Evolutionary conservation across 1,140 invertebrate species (phyloP), one percentile per base, ranked within the genome.

Genomic region (Hormaphis cornu): DNA sequence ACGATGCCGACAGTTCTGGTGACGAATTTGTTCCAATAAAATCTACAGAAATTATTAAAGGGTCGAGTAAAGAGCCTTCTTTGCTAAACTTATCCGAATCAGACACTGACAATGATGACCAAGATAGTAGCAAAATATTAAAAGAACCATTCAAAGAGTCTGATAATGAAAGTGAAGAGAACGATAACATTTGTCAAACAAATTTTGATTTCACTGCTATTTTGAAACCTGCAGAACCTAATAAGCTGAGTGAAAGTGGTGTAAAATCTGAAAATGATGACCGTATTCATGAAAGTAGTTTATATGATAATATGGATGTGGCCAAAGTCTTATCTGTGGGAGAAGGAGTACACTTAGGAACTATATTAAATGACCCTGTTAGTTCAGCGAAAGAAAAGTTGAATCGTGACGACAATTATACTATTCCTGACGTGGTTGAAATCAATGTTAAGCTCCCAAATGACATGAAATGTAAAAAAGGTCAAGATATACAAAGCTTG

Each of bases 401-500:
- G 18, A 66, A 66, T 35, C 44, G 28, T 6, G 20, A 71, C 22
- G 42, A 61, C 28, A 20, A 70, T 20, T 71, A 71, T 48, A 61
- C 59, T 42, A 71, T 71, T 37, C 70, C 70, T 4, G 40, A 71
- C 26, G 28, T 30, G 50, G 70, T 71, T 20, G 70, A 71, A 53
- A 35, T 71, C 4, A 35, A 28, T n/a, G 37, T 71, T 26, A 77
- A 75, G 63, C 42, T 78, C 16, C 69, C 77, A 20, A 74, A 76
- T 14, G 76, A 73, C 33, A 78, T 76, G 30, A 83, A 82, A 73
- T 83, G 85, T 75, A 83, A 84, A 76, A 87, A 88, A 76, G 79
- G 80, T 63, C 79, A 85, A 74, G 86, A 89, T 77, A 75, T 90
- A 61, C 83, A 89, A 75, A 84, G 85, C 74, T 82, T 86, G 48